Evolutionary conservation across 2,797 vertebrate genomes (phyloP).

Genomic region (Phalloptychus januarius): DNA sequence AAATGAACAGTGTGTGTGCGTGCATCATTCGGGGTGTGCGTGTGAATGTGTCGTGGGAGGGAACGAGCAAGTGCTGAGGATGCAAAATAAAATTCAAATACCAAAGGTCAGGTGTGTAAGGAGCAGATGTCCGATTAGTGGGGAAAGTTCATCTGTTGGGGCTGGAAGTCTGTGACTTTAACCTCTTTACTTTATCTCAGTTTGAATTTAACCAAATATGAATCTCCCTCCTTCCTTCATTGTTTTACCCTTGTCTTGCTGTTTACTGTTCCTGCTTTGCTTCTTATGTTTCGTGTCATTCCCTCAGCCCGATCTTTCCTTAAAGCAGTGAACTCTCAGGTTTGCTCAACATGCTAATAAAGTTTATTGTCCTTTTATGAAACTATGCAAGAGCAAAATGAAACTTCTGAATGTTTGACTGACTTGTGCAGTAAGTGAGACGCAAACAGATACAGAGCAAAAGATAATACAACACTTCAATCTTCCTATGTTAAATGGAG

Average conservation of each 20-base stretch:
- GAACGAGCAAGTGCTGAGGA: conserved; percentile 52
- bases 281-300: neutral
- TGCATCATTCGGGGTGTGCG: conserved; percentile 9
- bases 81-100: conserved; percentile 62
- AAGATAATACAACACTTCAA: conserved; percentile 11
- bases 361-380: neutral
- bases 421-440: conserved; percentile 14
- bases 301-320: neutral
- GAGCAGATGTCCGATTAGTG: conserved; percentile 29
- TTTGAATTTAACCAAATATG: conserved; percentile 50
- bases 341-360: conserved; percentile 15
- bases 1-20: conserved; percentile 61
- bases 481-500: conserved; percentile 8
- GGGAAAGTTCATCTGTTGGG: conserved; percentile 36
- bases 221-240: neutral
- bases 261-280: neutral
- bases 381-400: neutral
- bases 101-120: conserved; percentile 46
- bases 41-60: conserved; percentile 42
- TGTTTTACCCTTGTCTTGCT: neutral
- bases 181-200: conserved; percentile 41
- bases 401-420: conserved; percentile 19
- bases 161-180: conserved; percentile 45
- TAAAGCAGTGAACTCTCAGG: neutral
- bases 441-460: conserved; percentile 2